These are phyloP conservation scores for Stigmatopora argus DNA, from an alignment of 2,113 vertebrate species.

Conservation along the genomic window DNA sequence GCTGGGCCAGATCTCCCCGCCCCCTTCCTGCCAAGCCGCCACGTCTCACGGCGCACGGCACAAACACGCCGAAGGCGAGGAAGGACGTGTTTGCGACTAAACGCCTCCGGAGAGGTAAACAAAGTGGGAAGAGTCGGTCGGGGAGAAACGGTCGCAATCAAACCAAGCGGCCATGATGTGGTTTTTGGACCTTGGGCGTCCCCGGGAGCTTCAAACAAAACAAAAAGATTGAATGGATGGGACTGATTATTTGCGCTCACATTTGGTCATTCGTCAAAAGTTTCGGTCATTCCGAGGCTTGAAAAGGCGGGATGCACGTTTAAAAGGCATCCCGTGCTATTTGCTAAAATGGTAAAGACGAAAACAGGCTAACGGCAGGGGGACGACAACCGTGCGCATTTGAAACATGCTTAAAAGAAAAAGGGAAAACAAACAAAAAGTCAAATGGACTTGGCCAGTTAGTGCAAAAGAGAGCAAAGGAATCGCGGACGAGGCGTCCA, in stretches of 20 bases:
- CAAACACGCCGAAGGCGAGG: neutral
- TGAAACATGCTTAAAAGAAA: too few relatives aligned
- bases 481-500: neutral
- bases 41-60: conserved; percentile 74
- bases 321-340: too few relatives aligned
- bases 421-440: too few relatives aligned
- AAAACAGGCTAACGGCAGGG: too few relatives aligned
- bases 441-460: neutral
- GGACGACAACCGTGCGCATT: too few relatives aligned
- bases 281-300: neutral
- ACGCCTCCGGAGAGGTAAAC: conserved; percentile 3
- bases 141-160: conserved; percentile 1
- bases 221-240: too few relatives aligned
- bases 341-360: too few relatives aligned
- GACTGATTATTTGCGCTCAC: neutral
- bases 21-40: conserved; percentile 72
- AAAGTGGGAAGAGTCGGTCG: neutral
- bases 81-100: neutral
- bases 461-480: neutral
- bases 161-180: neutral
- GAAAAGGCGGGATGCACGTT: too few relatives aligned
- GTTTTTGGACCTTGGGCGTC: neutral
- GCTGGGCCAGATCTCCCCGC: conserved; percentile 67
- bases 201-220: neutral
- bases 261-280: neutral